phyloP scores from a whole-genome alignment of 2,888 invertebrate species.

The Petrolisthes manimaculis region DNA sequence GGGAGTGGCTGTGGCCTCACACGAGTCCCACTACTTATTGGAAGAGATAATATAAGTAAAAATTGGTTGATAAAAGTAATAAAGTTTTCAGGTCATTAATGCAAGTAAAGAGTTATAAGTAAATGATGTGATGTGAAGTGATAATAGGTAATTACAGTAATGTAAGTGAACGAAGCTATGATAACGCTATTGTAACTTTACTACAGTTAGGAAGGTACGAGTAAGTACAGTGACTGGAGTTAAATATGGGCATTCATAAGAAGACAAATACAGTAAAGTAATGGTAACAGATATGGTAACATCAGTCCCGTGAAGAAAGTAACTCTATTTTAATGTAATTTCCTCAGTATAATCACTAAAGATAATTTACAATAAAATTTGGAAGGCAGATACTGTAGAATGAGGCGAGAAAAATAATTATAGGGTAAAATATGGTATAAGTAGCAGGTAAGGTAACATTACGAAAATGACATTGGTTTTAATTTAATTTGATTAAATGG shows the following conservation, averaged over 20 bases:
- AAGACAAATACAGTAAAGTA: neutral
- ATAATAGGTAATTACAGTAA: neutral
- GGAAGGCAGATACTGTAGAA: neutral
- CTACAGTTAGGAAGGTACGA: neutral
- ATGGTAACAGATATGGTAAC: neutral
- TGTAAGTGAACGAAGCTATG: neutral
- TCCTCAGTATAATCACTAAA: neutral
- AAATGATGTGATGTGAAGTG: too few relatives aligned
- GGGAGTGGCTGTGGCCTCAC: constrained; percentile 35
- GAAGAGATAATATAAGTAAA: constrained; percentile 21
- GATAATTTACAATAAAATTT: neutral
- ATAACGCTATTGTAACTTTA: neutral
- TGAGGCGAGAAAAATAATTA: neutral
- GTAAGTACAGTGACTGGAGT: neutral
- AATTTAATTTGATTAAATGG: neutral
- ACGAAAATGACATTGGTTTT: too few relatives aligned
- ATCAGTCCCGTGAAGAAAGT: neutral
- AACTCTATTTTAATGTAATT: too few relatives aligned
- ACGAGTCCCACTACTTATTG: constrained; percentile 23
- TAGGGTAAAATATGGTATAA: neutral
- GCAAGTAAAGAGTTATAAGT: too few relatives aligned
- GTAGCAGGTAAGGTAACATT: neutral
- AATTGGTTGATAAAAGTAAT: neutral
- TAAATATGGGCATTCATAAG: neutral
- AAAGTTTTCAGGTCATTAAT: neutral